These are phyloP conservation scores for Phoenoteleia sp. DNA, from an alignment of 2,888 invertebrate genomes.

Conservation along the genomic window DNA sequence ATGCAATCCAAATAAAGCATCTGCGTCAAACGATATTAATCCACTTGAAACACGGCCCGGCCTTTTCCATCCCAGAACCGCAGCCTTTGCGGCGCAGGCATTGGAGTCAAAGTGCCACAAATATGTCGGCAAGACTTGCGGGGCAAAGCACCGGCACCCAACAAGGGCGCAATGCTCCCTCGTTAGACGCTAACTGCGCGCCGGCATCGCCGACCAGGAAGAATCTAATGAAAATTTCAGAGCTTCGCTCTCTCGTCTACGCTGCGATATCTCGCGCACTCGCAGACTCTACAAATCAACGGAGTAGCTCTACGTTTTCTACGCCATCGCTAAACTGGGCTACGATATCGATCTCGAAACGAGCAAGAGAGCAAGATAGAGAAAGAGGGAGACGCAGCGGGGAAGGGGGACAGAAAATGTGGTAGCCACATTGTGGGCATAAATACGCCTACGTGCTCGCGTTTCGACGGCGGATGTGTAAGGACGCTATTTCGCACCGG, in stretches of 20 bases:
- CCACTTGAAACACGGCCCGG: not conserved
- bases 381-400: not conserved
- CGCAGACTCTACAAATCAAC: slow-evolving; percentile 61
- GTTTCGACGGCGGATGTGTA: slow-evolving; percentile 10
- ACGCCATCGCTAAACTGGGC: slow-evolving; percentile 58
- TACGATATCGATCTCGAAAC: slow-evolving; percentile 60
- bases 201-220: slow-evolving; percentile 47
- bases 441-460: slow-evolving; percentile 54
- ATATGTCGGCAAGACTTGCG: slow-evolving; percentile 48
- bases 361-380: slow-evolving; percentile 6
- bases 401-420: not conserved
- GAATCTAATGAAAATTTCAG: slow-evolving; percentile 63
- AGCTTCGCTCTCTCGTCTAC: slow-evolving; percentile 46
- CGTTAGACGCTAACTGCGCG: slow-evolving; percentile 49
- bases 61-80: slow-evolving; percentile 26
- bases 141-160: not conserved
- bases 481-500: slow-evolving; percentile 8
- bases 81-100: slow-evolving; percentile 11
- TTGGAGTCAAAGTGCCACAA: slow-evolving; percentile 39
- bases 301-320: slow-evolving; percentile 49
- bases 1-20: slow-evolving; percentile 30
- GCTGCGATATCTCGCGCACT: slow-evolving; percentile 52
- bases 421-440: slow-evolving; percentile 49
- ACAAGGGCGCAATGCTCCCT: slow-evolving; percentile 33
- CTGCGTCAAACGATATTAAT: slow-evolving; percentile 43